Percentiles rank a stretch among this genome's conserved stretches.
These are phyloP conservation scores for Budorcas taxicolor DNA, from an alignment of 2,113 vertebrate genomes.

Conservation along the genomic window DNA sequence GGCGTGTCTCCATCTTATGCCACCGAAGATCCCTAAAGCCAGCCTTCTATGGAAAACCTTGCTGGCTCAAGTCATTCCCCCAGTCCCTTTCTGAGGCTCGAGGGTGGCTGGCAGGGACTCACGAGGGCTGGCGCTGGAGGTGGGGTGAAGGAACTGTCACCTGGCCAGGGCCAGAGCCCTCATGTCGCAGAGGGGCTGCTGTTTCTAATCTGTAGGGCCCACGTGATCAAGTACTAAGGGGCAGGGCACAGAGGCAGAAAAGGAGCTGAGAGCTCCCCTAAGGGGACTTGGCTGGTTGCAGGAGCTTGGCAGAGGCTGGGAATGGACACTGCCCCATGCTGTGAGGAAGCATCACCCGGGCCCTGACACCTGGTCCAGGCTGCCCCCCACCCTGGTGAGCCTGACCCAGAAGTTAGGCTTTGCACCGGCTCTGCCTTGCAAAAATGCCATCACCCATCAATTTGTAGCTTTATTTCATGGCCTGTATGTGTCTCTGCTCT, in stretches of 20 bases:
- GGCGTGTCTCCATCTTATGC: background rate
- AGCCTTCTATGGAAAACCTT: background rate
- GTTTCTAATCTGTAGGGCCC: background rate
- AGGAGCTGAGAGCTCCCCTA: background rate
- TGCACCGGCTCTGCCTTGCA: background rate
- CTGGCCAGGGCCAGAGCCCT: background rate
- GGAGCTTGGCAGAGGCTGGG: background rate
- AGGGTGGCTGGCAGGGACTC: background rate
- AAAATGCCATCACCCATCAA: background rate
- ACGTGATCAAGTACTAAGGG: background rate
- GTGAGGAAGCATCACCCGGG: background rate
- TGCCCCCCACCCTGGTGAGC: background rate
- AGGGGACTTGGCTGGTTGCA: background rate
- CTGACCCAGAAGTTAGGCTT: background rate
- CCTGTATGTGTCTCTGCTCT: background rate
- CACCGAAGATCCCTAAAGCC: background rate
- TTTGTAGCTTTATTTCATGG: background rate
- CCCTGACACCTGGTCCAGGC: background rate
- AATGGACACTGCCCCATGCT: background rate
- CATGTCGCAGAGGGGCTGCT: background rate
- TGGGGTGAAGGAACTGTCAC: background rate
- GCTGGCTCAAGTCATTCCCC: background rate
- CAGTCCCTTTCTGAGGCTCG: background rate
- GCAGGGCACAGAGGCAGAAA: background rate
- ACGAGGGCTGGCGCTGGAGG: background rate